phyloP scores from a whole-genome alignment of 2,797 vertebrate species.

The Spinibarbus caldwelli region DNA sequence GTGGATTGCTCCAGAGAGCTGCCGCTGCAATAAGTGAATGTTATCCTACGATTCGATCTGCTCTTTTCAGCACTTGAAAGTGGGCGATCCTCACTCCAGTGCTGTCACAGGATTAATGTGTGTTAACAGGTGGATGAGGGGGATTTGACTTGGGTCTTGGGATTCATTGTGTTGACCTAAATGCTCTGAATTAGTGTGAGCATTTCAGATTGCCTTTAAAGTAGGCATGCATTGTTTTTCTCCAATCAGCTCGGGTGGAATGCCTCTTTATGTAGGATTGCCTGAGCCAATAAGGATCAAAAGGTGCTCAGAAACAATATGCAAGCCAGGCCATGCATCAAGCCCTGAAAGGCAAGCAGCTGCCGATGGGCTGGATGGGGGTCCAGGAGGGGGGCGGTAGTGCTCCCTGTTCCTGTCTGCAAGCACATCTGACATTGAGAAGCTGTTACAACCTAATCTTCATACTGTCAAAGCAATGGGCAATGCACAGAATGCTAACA shows the following conservation, averaged over 20 bases:
- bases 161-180: constrained; percentile 50
- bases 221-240: constrained; percentile 69
- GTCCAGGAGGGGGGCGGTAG: constrained; percentile 27
- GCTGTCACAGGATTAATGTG: constrained; percentile 54
- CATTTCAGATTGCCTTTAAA: constrained; percentile 65
- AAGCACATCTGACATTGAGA: constrained; percentile 23
- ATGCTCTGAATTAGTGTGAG: constrained; percentile 49
- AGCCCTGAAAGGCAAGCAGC: constrained; percentile 66
- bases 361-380: constrained; percentile 51
- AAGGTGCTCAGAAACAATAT: constrained; percentile 72
- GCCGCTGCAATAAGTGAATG: constrained; percentile 32
- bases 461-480: constrained; percentile 14
- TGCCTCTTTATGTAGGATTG: constrained; percentile 67
- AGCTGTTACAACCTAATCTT: constrained; percentile 35
- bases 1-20: constrained; percentile 44
- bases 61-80: constrained; percentile 33
- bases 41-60: constrained; percentile 40
- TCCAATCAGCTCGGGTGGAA: constrained; percentile 67
- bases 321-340: constrained; percentile 67
- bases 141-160: constrained; percentile 39
- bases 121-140: constrained; percentile 63
- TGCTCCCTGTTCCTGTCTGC: constrained; percentile 43
- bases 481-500: constrained; percentile 4
- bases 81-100: constrained; percentile 40
- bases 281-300: constrained; percentile 69